These are phyloP conservation scores for Rhyacophila brunnea DNA, from an alignment of 1,140 invertebrate genomes.

Conservation along the genomic window DNA sequence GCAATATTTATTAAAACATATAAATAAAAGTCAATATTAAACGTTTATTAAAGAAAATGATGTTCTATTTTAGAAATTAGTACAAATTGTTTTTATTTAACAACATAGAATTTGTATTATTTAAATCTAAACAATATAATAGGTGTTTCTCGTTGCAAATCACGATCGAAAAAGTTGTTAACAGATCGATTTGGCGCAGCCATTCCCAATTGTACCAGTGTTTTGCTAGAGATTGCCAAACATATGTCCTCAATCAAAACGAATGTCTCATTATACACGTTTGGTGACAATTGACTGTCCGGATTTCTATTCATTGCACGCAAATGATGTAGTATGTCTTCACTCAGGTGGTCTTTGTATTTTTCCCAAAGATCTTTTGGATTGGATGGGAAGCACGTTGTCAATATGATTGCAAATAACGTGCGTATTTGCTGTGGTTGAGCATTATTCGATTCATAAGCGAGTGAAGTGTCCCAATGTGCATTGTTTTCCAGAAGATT, in stretches of 20 bases:
- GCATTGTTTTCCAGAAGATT: conserved; percentile 38
- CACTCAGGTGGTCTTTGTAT: conserved; percentile 38
- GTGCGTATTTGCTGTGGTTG: conserved; percentile 30
- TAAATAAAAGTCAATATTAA: no score
- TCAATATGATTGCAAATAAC: conserved; percentile 1
- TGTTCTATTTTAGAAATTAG: no score
- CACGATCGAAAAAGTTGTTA: conserved; percentile 11
- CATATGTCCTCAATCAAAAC: conserved; percentile 37
- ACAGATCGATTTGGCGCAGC: conserved; percentile 13
- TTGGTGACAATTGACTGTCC: conserved; percentile 36
- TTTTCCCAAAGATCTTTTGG: conserved; percentile 40
- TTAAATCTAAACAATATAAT: no score
- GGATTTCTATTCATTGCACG: conserved; percentile 27
- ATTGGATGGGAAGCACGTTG: conserved; percentile 22
- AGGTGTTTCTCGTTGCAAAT: conserved; percentile 40
- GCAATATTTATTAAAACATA: no score
- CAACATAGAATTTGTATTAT: no score
- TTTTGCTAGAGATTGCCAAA: conserved; percentile 33
- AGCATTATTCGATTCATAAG: conserved; percentile 41
- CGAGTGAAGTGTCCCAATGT: conserved; percentile 46
- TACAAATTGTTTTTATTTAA: no score
- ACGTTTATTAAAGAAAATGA: no score
- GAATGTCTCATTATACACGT: conserved; percentile 39
- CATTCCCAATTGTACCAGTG: conserved; percentile 26
- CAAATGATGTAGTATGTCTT: conserved; percentile 26